phyloP scores from a whole-genome alignment of 2,113 vertebrate species.

The Albula glossodonta region DNA sequence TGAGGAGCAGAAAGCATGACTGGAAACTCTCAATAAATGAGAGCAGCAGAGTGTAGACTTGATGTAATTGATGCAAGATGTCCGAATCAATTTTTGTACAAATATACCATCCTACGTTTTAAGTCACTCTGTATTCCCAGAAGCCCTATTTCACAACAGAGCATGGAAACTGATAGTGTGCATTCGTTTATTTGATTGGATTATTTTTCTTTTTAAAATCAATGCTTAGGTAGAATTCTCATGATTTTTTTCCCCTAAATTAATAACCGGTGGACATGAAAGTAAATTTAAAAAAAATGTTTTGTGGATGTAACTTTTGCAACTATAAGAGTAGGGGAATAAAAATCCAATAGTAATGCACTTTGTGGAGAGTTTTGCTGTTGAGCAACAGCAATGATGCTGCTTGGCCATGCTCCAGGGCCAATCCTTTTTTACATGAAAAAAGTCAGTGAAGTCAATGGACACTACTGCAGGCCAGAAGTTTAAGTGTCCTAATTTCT shows the following conservation, averaged over 20 bases:
- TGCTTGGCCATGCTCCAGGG: neutral
- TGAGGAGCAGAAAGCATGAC: neutral
- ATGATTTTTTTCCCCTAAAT: neutral
- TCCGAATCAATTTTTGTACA: neutral
- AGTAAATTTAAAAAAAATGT: neutral
- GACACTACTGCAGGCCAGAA: neutral
- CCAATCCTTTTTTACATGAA: neutral
- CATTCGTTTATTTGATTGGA: neutral
- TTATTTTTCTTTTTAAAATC: neutral
- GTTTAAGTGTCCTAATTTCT: neutral
- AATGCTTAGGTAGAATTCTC: neutral
- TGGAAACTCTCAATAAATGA: neutral
- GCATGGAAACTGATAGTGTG: neutral
- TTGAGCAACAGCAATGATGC: neutral
- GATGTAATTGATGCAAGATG: constrained; percentile 5
- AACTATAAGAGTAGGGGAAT: neutral
- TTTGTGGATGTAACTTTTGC: constrained; percentile 32
- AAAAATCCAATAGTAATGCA: constrained; percentile 12
- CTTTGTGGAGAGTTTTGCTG: neutral
- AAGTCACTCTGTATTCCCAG: neutral
- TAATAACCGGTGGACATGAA: neutral
- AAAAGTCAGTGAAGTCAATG: neutral
- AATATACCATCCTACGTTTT: neutral
- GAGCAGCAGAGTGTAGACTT: neutral
- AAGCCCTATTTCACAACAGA: neutral